Evolutionary conservation across 2,113 vertebrate species (phyloP), one percentile per base, ranked within the genome.

Genomic region (Hepsetus odoe): DNA sequence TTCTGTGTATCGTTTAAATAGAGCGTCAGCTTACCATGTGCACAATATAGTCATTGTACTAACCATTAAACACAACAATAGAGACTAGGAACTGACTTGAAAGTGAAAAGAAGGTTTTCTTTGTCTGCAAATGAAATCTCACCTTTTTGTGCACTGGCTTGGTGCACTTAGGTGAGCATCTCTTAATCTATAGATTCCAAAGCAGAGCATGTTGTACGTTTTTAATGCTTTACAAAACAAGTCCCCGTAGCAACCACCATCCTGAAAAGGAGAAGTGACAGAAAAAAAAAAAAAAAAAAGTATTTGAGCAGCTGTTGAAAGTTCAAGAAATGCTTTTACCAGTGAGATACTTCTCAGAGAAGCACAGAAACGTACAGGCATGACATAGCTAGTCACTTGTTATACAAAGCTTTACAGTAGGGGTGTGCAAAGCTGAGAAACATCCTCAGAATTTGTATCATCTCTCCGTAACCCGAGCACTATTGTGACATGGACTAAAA

Each of bases 191-290:
- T 99, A 99, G 91, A 99, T 99, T 83, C 98, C 98, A 84, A 99
- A 99, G 91, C 97, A 99, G 90, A 99, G 94, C 98, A 99, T 99
- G 90, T 98, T 99, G 88, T 99, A 99, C 0, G 98, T 99, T 94
- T 99, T 99, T 89, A 99, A 83, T 74, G 98, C 98, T 94, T 99
- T 99, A 91, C 98, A 99, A 92, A 99, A 99, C 22, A 99, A 92
- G 87, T 99, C 98, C 82, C 98, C 98, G 4, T 99, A 99, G 94
- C 98, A 99, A 80, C 98, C 98, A 42, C 98, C 98, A 69, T 99
- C 98, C 98, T 99, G 86, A 74, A 67, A 83, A n/a, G n/a, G 83
- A 75, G 5, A 82, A 80, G 53, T 76, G 11, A 58, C 28, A 44
- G 26, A 83, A 76, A 58, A 78, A 46, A 56, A 53, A n/a, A 20